Percentiles rank a stretch among this genome's conserved stretches.
Evolutionary conservation across 1,140 invertebrate species (phyloP).

Genomic region (Nephila pilipes): DNA sequence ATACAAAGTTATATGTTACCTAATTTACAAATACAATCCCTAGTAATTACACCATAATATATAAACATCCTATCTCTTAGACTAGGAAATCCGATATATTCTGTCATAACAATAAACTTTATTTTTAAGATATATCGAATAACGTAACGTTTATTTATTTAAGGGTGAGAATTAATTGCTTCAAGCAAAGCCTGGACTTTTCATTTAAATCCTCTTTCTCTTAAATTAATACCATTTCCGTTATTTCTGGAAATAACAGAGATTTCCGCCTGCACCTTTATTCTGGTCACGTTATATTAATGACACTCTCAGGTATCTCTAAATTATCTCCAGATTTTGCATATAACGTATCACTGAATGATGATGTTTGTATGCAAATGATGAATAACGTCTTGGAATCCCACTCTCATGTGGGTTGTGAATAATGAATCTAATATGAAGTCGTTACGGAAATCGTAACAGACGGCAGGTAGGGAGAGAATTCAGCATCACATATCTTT

Average conservation of each 20-base stretch:
- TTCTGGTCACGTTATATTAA: constrained; percentile 17
- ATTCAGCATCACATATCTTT: constrained; percentile 27
- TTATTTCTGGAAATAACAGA: background rate
- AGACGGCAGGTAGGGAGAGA: background rate
- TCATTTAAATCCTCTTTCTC: background rate
- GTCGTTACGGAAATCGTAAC: constrained; percentile 4
- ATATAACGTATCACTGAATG: constrained; percentile 19
- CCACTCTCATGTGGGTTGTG: background rate
- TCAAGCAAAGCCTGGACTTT: no score
- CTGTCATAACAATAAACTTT: no score
- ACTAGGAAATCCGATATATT: no score
- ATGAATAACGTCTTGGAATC: constrained; percentile 47
- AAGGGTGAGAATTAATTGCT: no score
- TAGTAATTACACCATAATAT: no score
- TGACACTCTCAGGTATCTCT: background rate
- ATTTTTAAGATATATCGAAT: no score
- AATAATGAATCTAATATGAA: constrained; percentile 44
- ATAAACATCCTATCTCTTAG: no score
- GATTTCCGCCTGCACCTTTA: background rate
- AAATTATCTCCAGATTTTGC: background rate
- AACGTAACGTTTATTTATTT: no score
- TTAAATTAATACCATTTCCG: background rate
- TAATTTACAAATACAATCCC: no score
- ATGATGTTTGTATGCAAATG: constrained; percentile 53
- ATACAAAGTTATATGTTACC: no score